A percentile compares a stretch with the other conserved stretches of the same genome.
Evolutionary conservation across 2,888 invertebrate species (phyloP).

Genomic region (Oxyteleia sp.): DNA sequence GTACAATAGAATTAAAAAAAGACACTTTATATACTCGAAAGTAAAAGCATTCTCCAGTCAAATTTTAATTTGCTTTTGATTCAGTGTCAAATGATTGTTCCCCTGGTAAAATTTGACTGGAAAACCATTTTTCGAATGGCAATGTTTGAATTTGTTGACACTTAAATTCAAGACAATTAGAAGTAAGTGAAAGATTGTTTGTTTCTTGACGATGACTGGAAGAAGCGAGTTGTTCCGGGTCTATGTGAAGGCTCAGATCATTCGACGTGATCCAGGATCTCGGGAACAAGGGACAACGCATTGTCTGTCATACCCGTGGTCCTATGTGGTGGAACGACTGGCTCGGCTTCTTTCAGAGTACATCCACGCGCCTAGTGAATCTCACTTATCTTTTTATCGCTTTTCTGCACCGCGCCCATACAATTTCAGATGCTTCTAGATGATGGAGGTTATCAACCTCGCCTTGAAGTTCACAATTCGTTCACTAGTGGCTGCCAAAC

Average conservation of each 20-base stretch:
- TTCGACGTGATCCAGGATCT: conserved; percentile 77
- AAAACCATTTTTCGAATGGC: conserved; percentile 48
- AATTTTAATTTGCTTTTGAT: conserved; percentile 22
- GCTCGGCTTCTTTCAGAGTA: conserved; percentile 11
- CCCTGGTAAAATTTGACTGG: conserved; percentile 42
- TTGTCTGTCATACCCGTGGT: conserved; percentile 83
- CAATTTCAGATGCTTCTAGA: conserved; percentile 88
- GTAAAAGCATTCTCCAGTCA: conserved; percentile 35
- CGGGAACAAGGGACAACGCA: conserved; percentile 85
- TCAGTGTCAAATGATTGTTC: not conserved
- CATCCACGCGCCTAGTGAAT: conserved; percentile 29
- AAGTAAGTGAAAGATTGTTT: conserved; percentile 25
- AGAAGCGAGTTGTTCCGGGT: conserved; percentile 30
- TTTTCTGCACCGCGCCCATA: conserved; percentile 56
- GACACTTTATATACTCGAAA: not conserved
- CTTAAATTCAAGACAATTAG: conserved; percentile 3
- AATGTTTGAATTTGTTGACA: conserved; percentile 30
- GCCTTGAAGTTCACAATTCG: conserved; percentile 97
- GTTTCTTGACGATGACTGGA: conserved; percentile 5
- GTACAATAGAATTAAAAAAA: not conserved
- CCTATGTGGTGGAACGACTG: conserved; percentile 50
- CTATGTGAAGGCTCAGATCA: conserved; percentile 26
- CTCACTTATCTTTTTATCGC: conserved; percentile 28
- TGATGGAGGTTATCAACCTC: conserved; percentile 95
- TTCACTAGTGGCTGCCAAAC: conserved; percentile 96